These are phyloP conservation scores for Grammomys surdaster DNA, from an alignment of 2,113 vertebrate species.

Conservation along the genomic window DNA sequence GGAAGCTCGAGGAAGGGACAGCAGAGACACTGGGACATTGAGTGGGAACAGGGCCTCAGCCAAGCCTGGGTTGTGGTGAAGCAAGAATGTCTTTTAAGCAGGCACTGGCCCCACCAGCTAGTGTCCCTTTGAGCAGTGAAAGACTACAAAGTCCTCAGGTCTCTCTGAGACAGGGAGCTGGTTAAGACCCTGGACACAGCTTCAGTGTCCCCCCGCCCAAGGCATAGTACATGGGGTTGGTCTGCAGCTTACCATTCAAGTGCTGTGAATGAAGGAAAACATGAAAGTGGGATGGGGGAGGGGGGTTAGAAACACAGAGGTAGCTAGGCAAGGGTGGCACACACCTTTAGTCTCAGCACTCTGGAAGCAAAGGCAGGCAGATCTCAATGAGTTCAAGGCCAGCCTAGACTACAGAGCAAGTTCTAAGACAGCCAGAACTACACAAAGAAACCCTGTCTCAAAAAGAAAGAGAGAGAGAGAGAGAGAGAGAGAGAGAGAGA, in stretches of 20 bases:
- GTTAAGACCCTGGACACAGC: not conserved
- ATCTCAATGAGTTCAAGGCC: not conserved
- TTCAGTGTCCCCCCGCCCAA: not conserved
- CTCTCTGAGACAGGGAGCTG: not conserved
- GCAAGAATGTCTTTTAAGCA: conserved; percentile 76
- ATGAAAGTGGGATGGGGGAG: not conserved
- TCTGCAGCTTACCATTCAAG: not conserved
- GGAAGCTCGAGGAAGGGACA: conserved; percentile 56
- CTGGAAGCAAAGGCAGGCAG: not conserved
- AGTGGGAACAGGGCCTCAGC: conserved; percentile 65
- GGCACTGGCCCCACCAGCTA: conserved; percentile 45
- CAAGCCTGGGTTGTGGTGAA: conserved; percentile 67
- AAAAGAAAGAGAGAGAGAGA: not conserved
- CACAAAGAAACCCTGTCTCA: not conserved
- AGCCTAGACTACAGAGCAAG: not conserved
- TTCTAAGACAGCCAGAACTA: not conserved
- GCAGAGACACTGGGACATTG: conserved; percentile 76
- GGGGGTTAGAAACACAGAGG: not conserved
- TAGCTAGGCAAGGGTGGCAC: not conserved
- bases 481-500: not conserved
- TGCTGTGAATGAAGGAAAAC: not conserved
- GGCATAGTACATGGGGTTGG: not conserved
- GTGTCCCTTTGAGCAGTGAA: conserved; percentile 35
- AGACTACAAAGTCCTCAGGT: not conserved
- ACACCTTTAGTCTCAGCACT: not conserved